phyloP scores from a whole-genome alignment of 2,113 vertebrate genomes.

The Amia ocellicauda region DNA sequence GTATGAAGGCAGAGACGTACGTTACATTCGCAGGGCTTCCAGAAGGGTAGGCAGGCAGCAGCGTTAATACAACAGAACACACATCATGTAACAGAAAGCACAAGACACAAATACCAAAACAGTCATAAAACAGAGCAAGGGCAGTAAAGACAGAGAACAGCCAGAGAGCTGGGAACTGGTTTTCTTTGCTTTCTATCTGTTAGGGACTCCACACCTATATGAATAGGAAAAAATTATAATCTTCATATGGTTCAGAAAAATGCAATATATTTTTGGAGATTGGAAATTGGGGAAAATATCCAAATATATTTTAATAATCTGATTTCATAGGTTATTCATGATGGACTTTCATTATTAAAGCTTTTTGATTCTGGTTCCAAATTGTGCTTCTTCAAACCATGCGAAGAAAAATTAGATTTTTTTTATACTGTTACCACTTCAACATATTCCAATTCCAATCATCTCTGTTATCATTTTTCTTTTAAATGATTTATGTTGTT shows the following conservation, averaged over 20 bases:
- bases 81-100: conserved; percentile 66
- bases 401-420: no score
- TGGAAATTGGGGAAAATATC: conserved; percentile 48
- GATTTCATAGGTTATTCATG: conserved; percentile 38
- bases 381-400: conserved; percentile 22
- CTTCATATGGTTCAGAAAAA: no score
- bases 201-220: no score
- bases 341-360: conserved; percentile 40
- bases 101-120: conserved; percentile 57
- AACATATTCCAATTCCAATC: no score
- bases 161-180: conserved; percentile 4
- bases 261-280: conserved; percentile 42
- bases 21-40: conserved; percentile 71
- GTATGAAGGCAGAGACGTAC: conserved; percentile 67
- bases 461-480: no score
- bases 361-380: conserved; percentile 48
- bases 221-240: no score
- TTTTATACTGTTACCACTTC: no score
- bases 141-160: conserved; percentile 22
- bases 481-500: no score
- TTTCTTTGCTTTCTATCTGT: no score
- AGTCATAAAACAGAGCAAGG: conserved; percentile 30
- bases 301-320: conserved; percentile 55
- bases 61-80: conserved; percentile 66
- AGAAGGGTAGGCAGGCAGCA: conserved; percentile 61